Conservation (phyloP, 2,113 vertebrate genomes). For the Argyrosomus japonicus region DNA sequence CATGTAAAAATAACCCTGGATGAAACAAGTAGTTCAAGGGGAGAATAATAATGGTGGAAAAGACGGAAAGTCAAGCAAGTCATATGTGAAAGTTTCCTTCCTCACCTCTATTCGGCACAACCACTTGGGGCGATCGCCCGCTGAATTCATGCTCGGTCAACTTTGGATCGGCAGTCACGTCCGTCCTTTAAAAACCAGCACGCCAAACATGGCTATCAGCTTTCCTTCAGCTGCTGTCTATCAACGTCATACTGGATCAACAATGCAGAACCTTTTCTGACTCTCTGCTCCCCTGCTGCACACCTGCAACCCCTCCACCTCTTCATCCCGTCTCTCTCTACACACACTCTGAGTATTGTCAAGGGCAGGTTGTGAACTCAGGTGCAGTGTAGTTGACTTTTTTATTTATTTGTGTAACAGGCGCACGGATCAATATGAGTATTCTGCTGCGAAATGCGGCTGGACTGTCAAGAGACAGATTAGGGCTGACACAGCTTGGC, state of each 20-base stretch:
- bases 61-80: slow-evolving; percentile 74
- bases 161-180: slow-evolving; percentile 84
- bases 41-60: slow-evolving; percentile 61
- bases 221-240: slow-evolving; percentile 87
- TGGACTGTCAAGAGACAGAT: slow-evolving; percentile 73
- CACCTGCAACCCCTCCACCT: slow-evolving; percentile 68
- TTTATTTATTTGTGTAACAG: slow-evolving; percentile 82
- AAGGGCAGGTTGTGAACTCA: slow-evolving; percentile 82
- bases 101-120: slow-evolving; percentile 69
- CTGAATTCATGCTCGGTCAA: slow-evolving; percentile 84
- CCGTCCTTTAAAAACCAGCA: slow-evolving; percentile 85
- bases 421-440: slow-evolving; percentile 81
- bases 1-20: slow-evolving; percentile 55
- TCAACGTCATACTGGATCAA: slow-evolving; percentile 89
- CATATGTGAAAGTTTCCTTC: slow-evolving; percentile 73
- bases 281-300: slow-evolving; percentile 79
- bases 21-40: slow-evolving; percentile 61
- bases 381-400: slow-evolving; percentile 75
- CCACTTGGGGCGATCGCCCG: slow-evolving; percentile 79
- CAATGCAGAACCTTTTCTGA: slow-evolving; percentile 85
- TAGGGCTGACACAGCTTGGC: slow-evolving; percentile 63
- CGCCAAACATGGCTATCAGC: slow-evolving; percentile 87
- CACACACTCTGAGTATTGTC: slow-evolving; percentile 69
- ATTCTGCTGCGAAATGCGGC: slow-evolving; percentile 74
- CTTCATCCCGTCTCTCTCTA: slow-evolving; percentile 39